Evolutionary conservation across 2,888 invertebrate genomes (phyloP).

Genomic region (Drosophila phalerata): DNA sequence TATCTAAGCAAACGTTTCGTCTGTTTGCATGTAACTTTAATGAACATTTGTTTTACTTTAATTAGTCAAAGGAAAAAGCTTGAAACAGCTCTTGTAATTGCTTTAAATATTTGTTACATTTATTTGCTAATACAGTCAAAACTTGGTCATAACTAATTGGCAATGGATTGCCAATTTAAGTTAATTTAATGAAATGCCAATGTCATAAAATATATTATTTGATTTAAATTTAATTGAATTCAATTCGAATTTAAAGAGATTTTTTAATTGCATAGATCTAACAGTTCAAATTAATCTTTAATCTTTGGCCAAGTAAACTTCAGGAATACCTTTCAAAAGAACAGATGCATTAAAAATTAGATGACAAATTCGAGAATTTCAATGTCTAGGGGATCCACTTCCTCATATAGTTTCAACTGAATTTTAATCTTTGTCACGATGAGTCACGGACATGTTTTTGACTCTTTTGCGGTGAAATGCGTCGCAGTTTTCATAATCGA

Average conservation of each 20-base stretch:
- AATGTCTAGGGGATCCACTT: not conserved
- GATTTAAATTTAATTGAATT: not conserved
- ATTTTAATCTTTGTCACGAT: constrained; percentile 14
- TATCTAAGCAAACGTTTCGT: constrained; percentile 15
- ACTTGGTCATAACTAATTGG: constrained; percentile 6
- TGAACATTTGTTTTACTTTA: constrained; percentile 24
- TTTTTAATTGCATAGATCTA: not conserved
- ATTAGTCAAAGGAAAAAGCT: constrained; percentile 22
- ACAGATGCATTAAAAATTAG: not conserved
- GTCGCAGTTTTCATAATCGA: constrained; percentile 68
- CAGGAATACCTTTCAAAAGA: not conserved
- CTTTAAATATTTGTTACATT: constrained; percentile 3
- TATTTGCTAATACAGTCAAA: not conserved
- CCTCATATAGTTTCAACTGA: not conserved
- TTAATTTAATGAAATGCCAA: not conserved
- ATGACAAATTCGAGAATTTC: not conserved
- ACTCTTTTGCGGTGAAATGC: constrained; percentile 55
- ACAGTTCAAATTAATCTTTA: not conserved
- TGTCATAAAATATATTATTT: not conserved
- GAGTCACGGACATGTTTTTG: constrained; percentile 57
- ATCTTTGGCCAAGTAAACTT: not conserved
- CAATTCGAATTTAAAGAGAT: not conserved
- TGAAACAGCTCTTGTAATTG: constrained; percentile 6
- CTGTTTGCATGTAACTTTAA: constrained; percentile 8
- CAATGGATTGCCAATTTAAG: not conserved